Evolutionary conservation across 2,113 vertebrate species (phyloP).

Genomic region (Leptobrachium leishanense): DNA sequence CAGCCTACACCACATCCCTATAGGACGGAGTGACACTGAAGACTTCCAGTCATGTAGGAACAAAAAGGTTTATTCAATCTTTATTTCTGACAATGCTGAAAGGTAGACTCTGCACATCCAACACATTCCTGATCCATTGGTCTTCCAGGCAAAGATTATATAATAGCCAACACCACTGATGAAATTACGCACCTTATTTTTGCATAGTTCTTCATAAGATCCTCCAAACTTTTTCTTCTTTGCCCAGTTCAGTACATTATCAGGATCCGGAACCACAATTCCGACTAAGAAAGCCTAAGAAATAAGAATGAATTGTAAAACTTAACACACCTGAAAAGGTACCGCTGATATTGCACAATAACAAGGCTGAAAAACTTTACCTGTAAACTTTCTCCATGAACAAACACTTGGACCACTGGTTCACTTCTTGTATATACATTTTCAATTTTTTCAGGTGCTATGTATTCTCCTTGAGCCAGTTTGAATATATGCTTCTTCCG

Average conservation of each 20-base stretch:
- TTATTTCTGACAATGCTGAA: too few species aligned
- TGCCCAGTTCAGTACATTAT: constrained; percentile 78
- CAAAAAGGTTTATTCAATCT: too few species aligned
- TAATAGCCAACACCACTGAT: too few species aligned
- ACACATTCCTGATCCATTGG: too few species aligned
- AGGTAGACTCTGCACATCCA: too few species aligned
- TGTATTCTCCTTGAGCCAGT: constrained; percentile 96
- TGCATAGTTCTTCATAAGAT: constrained; percentile 83
- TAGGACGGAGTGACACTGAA: too few species aligned
- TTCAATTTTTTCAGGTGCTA: constrained; percentile 96
- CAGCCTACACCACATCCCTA: too few species aligned
- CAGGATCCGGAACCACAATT: constrained; percentile 86
- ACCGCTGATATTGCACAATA: too few species aligned
- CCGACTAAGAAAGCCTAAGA: constrained; percentile 87
- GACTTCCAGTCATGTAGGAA: too few species aligned
- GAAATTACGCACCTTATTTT: constrained; percentile 71
- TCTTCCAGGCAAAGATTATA: too few species aligned
- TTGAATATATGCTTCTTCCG: constrained; percentile 98
- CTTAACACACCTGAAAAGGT: too few species aligned
- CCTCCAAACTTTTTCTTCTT: constrained; percentile 80
- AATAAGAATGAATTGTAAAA: not conserved
- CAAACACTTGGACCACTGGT: constrained; percentile 87
- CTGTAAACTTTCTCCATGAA: constrained; percentile 94
- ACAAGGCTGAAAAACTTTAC: constrained; percentile 58
- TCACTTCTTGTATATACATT: constrained; percentile 83